Conservation (phyloP, 23 tunicate species). For the Styela clava region DNA sequence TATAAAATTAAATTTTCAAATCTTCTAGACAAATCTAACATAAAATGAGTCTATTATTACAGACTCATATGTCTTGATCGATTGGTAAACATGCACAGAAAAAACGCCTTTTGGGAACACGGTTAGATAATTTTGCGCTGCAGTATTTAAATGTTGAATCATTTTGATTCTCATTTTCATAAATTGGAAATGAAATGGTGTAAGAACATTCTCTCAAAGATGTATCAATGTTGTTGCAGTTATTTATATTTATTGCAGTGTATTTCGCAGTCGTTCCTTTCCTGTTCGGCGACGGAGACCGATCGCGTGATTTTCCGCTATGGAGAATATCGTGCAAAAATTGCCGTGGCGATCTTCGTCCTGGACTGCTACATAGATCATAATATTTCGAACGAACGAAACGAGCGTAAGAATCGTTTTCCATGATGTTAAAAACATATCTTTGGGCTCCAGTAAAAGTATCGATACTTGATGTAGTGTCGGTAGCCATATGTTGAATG, state of each 20-base stretch:
- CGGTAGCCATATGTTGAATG: constrained; percentile 31
- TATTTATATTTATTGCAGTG: constrained; percentile 1
- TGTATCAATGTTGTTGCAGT: neutral
- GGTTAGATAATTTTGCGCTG: no score
- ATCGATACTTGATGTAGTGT: constrained; percentile 24
- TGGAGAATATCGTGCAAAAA: constrained; percentile 1
- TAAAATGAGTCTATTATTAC: no score
- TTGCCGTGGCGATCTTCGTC: constrained; percentile 7
- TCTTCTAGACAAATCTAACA: no score
- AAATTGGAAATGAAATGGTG: no score
- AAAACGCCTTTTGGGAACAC: no score
- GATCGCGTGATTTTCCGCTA: constrained; percentile 1
- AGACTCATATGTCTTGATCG: no score
- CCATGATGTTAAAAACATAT: constrained; percentile 71
- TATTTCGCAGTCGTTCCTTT: neutral
- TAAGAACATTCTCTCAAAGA: no score
- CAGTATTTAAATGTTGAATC: no score
- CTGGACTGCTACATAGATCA: constrained; percentile 20
- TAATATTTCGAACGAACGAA: constrained; percentile 46
- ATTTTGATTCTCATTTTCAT: no score
- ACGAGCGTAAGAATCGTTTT: constrained; percentile 87
- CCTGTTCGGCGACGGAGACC: neutral
- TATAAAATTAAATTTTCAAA: no score
- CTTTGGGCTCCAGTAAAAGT: constrained; percentile 61
- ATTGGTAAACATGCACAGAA: no score